Conservation (phyloP, 2,113 vertebrate species). For the Murina feae region DNA sequence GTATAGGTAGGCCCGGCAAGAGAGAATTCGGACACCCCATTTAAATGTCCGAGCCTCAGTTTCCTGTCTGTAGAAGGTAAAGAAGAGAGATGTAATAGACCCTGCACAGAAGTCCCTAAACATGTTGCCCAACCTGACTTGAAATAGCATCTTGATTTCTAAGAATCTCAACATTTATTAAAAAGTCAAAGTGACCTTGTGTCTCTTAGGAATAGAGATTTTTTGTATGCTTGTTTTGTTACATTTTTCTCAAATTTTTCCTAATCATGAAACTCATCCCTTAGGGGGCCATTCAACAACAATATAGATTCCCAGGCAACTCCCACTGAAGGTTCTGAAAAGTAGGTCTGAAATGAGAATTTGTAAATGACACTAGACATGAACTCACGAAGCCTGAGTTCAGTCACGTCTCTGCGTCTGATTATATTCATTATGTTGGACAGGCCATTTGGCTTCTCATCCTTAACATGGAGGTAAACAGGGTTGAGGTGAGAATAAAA, state of each 20-base stretch:
- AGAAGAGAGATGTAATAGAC: background rate
- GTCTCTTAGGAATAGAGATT: background rate
- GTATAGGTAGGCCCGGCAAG: background rate
- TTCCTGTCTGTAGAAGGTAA: background rate
- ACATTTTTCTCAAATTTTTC: background rate
- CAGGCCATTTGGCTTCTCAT: background rate
- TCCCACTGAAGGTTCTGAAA: background rate
- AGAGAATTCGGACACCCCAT: background rate
- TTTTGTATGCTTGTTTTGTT: background rate
- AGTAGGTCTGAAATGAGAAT: background rate
- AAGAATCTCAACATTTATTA: background rate
- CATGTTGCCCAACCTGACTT: background rate
- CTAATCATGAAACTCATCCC: background rate
- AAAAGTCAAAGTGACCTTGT: background rate
- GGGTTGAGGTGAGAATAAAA: background rate
- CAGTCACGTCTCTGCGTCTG: background rate
- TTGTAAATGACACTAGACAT: background rate
- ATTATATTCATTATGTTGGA: background rate
- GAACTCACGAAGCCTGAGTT: background rate
- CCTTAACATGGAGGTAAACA: background rate
- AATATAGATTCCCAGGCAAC: background rate
- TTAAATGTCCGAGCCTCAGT: background rate
- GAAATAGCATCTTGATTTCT: background rate
- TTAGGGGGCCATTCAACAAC: background rate
- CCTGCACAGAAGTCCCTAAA: background rate